A percentile compares a stretch with the other conserved stretches of the same genome.
phyloP scores from a whole-genome alignment of 1,140 invertebrate species.

The Drosophila repleta region DNA sequence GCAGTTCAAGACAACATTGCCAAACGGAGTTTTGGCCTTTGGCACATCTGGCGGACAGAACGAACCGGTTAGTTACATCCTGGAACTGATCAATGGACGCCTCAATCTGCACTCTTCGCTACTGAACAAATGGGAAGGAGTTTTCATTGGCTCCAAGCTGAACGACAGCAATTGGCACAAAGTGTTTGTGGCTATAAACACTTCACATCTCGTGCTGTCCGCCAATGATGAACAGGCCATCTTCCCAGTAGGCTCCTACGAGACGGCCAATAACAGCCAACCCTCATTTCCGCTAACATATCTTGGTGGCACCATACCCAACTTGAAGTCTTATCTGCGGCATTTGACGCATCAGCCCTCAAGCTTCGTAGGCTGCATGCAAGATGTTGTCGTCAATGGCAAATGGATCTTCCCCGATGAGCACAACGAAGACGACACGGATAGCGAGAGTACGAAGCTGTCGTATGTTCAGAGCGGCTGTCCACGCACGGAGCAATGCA shows the following conservation, averaged over 20 bases:
- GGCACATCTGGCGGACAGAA: constrained; percentile 87
- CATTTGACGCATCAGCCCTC: constrained; percentile 89
- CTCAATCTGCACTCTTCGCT: constrained; percentile 94
- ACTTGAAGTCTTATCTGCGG: constrained; percentile 85
- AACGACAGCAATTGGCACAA: constrained; percentile 95
- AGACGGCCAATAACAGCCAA: constrained; percentile 88
- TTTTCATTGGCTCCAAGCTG: constrained; percentile 92
- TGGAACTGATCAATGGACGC: constrained; percentile 91
- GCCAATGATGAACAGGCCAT: constrained; percentile 95
- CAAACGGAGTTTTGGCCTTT: constrained; percentile 91
- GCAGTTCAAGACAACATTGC: constrained; percentile 94
- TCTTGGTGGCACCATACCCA: constrained; percentile 89
- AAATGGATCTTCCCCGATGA: constrained; percentile 87
- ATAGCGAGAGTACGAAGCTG: constrained; percentile 65
- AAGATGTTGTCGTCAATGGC: constrained; percentile 94
- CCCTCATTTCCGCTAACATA: constrained; percentile 93
- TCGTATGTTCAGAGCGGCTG: constrained; percentile 89
- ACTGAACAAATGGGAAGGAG: constrained; percentile 94
- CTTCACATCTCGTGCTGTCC: constrained; percentile 92
- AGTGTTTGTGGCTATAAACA: constrained; percentile 93
- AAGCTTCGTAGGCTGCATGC: constrained; percentile 95
- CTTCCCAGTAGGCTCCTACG: constrained; percentile 92
- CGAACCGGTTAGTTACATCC: constrained; percentile 88
- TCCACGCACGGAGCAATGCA: constrained; percentile 91
- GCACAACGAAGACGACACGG: constrained; percentile 42